These are phyloP conservation scores for Scaptomyza montana DNA, from an alignment of 1,140 invertebrate species.

Conservation along the genomic window DNA sequence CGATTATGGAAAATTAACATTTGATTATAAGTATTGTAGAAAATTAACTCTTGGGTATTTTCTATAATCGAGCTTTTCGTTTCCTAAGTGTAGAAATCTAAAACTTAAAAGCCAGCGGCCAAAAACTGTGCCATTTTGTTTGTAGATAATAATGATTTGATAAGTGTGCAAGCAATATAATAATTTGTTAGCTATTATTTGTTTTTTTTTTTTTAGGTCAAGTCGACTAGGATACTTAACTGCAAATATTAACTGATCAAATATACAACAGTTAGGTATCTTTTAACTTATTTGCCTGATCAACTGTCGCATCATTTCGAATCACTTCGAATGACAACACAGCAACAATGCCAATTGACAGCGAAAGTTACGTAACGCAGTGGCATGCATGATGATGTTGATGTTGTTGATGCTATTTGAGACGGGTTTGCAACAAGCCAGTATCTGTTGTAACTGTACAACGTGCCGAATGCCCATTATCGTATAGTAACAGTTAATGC, in stretches of 20 bases:
- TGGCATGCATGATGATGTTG: constrained; percentile 30
- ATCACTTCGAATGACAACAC: background rate
- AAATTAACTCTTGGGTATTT: no score
- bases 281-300: background rate
- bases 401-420: constrained; percentile 24
- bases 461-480: constrained; percentile 50
- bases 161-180: constrained; percentile 38
- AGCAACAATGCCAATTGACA: constrained; percentile 21
- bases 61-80: background rate
- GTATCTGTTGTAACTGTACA: constrained; percentile 35
- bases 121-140: constrained; percentile 35
- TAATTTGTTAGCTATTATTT: constrained; percentile 46
- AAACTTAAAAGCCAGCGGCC: constrained; percentile 59
- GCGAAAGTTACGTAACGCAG: constrained; percentile 63
- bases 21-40: no score
- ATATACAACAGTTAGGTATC: background rate
- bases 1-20: no score
- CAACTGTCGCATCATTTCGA: constrained; percentile 2
- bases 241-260: background rate
- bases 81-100: constrained; percentile 51
- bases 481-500: constrained; percentile 9
- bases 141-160: constrained; percentile 68
- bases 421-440: constrained; percentile 50
- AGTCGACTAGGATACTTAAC: constrained; percentile 7
- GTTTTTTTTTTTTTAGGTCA: constrained; percentile 47